Percentiles rank a stretch among this genome's conserved stretches.
phyloP scores from a whole-genome alignment of 2,888 invertebrate genomes.

The Dermolepida albohirtum region DNA sequence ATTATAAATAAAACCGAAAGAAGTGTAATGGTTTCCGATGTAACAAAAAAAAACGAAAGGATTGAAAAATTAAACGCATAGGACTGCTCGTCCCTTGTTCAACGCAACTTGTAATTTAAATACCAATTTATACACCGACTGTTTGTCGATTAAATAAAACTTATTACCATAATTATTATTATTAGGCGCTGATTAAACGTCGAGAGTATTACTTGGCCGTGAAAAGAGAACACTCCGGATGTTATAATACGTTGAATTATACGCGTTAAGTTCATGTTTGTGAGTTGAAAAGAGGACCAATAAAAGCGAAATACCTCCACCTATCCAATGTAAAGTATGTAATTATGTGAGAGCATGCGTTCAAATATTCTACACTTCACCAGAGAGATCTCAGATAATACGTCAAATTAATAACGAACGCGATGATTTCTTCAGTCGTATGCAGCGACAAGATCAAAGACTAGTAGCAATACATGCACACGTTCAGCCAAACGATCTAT shows the following conservation, averaged over 20 bases:
- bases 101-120: constrained; percentile 29
- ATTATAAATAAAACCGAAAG: too few relatives aligned
- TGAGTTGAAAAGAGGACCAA: constrained; percentile 21
- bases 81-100: constrained; percentile 25
- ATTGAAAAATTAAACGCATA: constrained; percentile 24
- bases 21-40: background rate
- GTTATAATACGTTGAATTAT: constrained; percentile 36
- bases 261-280: constrained; percentile 28
- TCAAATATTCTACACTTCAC: constrained; percentile 30
- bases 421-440: constrained; percentile 30
- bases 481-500: background rate
- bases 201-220: constrained; percentile 23
- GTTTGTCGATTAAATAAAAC: constrained; percentile 37
- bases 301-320: constrained; percentile 32
- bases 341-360: constrained; percentile 35
- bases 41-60: constrained; percentile 3
- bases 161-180: constrained; percentile 35
- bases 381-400: constrained; percentile 34
- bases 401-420: constrained; percentile 37
- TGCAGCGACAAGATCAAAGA: constrained; percentile 34
- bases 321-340: constrained; percentile 34
- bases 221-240: constrained; percentile 32
- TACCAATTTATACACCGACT: constrained; percentile 33
- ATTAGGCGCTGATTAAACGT: constrained; percentile 37
- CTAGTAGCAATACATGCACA: constrained; percentile 33